Conservation (phyloP, 2,113 vertebrate genomes). For the Calyptomena viridis region DNA sequence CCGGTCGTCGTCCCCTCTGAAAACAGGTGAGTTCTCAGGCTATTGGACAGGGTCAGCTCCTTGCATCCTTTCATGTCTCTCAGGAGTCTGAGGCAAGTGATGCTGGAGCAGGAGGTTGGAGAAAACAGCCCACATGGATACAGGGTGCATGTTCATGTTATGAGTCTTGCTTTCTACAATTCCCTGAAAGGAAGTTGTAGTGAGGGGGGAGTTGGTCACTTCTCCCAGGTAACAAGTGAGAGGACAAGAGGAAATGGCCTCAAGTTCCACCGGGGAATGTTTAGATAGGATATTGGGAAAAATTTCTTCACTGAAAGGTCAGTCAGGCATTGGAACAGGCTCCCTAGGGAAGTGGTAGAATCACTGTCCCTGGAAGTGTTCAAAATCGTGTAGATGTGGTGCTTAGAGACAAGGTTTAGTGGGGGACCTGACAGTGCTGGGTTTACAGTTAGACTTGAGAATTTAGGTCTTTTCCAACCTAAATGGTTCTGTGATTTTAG, state of each 20-base stretch:
- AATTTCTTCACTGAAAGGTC: not conserved
- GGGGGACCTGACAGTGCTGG: not conserved
- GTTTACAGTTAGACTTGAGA: not conserved
- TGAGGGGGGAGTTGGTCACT: not conserved
- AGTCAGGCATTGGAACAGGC: not conserved
- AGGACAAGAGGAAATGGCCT: not conserved
- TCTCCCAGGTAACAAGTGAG: not conserved
- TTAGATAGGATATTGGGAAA: not conserved
- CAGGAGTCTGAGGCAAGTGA: not conserved
- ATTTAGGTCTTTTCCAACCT: not conserved
- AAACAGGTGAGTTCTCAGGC: conserved; percentile 83
- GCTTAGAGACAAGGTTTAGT: not conserved
- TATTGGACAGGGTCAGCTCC: not conserved
- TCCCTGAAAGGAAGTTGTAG: not conserved
- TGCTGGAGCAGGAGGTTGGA: not conserved
- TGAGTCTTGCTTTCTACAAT: not conserved
- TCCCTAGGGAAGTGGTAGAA: not conserved
- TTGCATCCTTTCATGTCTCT: not conserved
- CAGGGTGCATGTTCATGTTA: not conserved
- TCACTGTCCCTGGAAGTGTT: not conserved
- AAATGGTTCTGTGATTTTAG: not conserved
- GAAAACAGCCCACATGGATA: not conserved
- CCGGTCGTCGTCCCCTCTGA: conserved; percentile 89
- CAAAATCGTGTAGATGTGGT: not conserved
- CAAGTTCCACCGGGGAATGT: not conserved